These are phyloP conservation scores for Mungos mungo DNA, from an alignment of 2,113 vertebrate genomes.

Conservation along the genomic window DNA sequence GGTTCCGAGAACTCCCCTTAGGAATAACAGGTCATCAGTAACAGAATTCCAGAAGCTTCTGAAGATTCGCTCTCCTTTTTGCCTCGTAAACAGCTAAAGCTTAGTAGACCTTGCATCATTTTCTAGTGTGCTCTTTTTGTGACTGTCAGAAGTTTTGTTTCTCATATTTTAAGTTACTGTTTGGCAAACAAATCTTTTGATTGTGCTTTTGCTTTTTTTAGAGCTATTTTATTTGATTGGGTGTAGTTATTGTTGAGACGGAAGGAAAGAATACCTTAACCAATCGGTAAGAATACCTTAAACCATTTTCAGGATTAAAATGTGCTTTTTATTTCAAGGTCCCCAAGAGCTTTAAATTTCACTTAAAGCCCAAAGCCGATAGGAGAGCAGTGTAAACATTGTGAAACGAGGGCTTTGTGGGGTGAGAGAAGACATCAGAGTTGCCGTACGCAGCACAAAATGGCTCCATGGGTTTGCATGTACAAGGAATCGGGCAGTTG, in stretches of 20 bases:
- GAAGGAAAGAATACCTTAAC: neutral
- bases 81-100: neutral
- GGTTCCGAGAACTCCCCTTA: neutral
- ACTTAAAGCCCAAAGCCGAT: conserved; percentile 59
- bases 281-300: neutral
- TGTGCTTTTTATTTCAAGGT: conserved; percentile 31
- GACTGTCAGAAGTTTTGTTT: neutral
- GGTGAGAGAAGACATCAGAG: neutral
- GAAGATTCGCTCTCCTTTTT: neutral
- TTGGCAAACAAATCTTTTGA: neutral
- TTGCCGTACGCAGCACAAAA: neutral
- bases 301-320: conserved; percentile 32
- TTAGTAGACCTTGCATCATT: neutral
- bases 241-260: neutral
- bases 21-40: neutral
- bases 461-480: neutral
- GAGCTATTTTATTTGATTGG: conserved; percentile 18
- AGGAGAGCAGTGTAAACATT: conserved; percentile 48
- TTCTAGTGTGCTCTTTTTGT: neutral
- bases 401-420: conserved; percentile 68
- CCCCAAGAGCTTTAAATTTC: conserved; percentile 63
- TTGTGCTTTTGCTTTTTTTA: neutral
- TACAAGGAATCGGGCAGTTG: neutral
- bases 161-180: conserved; percentile 12
- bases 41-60: neutral